Percentiles rank a stretch among this genome's conserved stretches.
phyloP scores from a whole-genome alignment of 2,888 invertebrate species.

The Drosophila robusta region DNA sequence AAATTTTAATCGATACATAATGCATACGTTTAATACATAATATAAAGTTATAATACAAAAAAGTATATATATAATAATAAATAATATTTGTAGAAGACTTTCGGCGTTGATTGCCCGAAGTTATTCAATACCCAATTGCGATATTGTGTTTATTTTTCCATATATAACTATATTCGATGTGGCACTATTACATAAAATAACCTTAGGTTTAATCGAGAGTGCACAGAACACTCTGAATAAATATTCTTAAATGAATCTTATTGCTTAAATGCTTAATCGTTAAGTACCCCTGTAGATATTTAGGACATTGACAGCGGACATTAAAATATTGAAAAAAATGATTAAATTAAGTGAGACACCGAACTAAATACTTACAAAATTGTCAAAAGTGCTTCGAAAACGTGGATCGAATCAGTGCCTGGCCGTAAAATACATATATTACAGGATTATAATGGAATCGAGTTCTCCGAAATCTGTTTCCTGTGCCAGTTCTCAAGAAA shows the following conservation, averaged over 20 bases:
- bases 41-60: constrained; percentile 54
- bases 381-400: too few relatives aligned
- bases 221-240: too few relatives aligned
- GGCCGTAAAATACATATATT: not conserved
- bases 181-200: not conserved
- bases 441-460: not conserved
- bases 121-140: constrained; percentile 44
- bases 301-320: too few relatives aligned
- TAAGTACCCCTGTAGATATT: not conserved
- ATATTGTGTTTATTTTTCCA: constrained; percentile 22
- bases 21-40: constrained; percentile 69
- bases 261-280: too few relatives aligned
- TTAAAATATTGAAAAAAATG: too few relatives aligned
- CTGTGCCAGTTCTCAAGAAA: not conserved
- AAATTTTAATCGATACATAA: constrained; percentile 72
- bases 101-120: constrained; percentile 75
- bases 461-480: not conserved
- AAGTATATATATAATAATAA: constrained; percentile 53
- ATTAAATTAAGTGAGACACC: too few relatives aligned
- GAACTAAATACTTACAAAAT: too few relatives aligned
- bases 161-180: not conserved
- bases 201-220: not conserved
- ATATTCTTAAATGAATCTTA: too few relatives aligned
- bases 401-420: too few relatives aligned
- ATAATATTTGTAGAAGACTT: constrained; percentile 53